Evolutionary conservation across 2,797 vertebrate species (phyloP), one percentile per base, ranked within the genome.

Genomic region (Squalus acanthias): DNA sequence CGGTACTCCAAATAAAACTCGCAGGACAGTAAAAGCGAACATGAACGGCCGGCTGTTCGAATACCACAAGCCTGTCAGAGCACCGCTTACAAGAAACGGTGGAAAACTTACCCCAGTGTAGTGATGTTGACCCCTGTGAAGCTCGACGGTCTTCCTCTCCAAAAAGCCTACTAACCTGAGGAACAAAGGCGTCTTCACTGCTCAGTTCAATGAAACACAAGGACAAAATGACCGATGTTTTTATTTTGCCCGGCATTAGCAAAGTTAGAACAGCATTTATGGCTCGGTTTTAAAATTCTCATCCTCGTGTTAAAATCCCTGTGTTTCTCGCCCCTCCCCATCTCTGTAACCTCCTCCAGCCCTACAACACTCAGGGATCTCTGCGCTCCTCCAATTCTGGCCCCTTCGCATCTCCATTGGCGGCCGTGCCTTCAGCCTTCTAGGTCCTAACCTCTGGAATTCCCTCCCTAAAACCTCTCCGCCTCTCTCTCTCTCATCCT

Each of bases 111-210:
- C 99, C 97, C 99, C 98, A 33, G 98, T 99, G 96, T 99, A 99
- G 97, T 99, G 99, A 98, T 99, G 99, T 96, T 97, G 96, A 96
- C 99, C 99, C 98, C 98, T 98, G 97, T 99, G 99, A 96, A 99
- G 98, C 95, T 96, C 97, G 96, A 98, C 98, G 0, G 98, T 98
- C 98, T 97, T 99, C 76, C 98, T 98, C 97, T 99, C 99, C 97
- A 99, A 97, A 97, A 99, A 99, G 97, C 97, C 98, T 96, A 99
- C 98, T 97, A 99, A 97, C 97, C 99, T 99, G 97, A 92, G 53
- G 85, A 96, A 60, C 60, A 95, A 33, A 95, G 13, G 53, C 17
- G 15, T 22, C 8, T 57, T 33, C 46, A 95, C 15, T 74, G 70
- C 15, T 95, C 94, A 60, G 70, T 57, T 95, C 12, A 76, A n/a